Evolutionary conservation across 1,140 invertebrate genomes (phyloP), one percentile per base, ranked within the genome.

Genomic region (Drosophila nannoptera): DNA sequence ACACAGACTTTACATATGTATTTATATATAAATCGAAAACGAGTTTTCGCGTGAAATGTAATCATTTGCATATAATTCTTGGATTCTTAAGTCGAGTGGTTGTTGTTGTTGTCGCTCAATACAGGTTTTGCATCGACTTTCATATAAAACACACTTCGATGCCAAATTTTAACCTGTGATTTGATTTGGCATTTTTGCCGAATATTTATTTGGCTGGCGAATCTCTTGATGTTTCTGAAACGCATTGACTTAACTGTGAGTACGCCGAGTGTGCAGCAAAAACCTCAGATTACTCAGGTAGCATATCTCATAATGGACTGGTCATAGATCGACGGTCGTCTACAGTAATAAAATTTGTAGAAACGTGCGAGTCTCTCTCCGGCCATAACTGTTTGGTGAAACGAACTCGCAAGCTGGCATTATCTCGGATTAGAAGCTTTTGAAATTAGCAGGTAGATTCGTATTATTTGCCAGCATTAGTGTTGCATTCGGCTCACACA

Each of bases 61-160:
- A 63, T 64, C 43, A 82, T 82, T 83, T 83, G 78, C 78, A 82
- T 82, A 78, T 53, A 75, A 58, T 77, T 73, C 77, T 77, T 77
- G 43, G 45, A 69, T 66, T 66, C 40, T 70, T 46, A 53, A 65
- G 35, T 33, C 43, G 58, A 16, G 14, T 58, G 43, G 59, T 40
- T 38, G 7, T 42, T 42, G n/a, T 14, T 42, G 52, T 54, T 74
- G 61, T 56, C 35, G 56, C 45, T 43, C 43, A 29, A 11, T 69
- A 52, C 67, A 69, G 62, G 67, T 69, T 69, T 64, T 64, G 58
- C 32, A 4, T 52, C 5, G 11, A 38, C 40, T 43, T 43, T 43
- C 22, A 22, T 61, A 67, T 60, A 36, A 38, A 33, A 68, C 48
- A 60, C n/a, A 33, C 31, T 6, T 22, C 22, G 22, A 22, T 22